Base-by-base conservation (phyloP, 2,888 invertebrate genomes). In the Stratiomys singularior region DNA sequence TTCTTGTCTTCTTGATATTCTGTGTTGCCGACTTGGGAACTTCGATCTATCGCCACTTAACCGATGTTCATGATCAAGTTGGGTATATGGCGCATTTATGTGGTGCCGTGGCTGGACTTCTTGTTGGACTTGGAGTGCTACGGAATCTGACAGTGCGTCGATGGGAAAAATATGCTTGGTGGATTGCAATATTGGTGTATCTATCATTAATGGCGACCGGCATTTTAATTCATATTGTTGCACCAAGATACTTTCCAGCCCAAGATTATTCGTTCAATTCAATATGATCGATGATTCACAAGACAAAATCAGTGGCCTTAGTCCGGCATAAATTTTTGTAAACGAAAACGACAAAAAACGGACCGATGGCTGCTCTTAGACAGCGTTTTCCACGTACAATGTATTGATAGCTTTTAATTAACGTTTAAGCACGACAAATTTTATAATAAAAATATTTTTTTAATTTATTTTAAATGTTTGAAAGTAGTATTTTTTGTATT, bases 1-100 rank as follows among this genome's bases (percentile, higher is more conserved):
- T 98, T 27, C 85, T 94, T 7, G 91, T 97, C 23, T 95, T 99
- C 84, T 82, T 96, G 0, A 86, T 96, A 7, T 90, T 98, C 81
- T 94, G 94, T 3, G 90, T 89, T 0, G 92, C 93, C 56, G 99
- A 99, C 87, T 89, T 97, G 69, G 95, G 96, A 25, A 93, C 96
- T 13, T 97, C 98, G 0, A 90, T 99, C 44, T 98, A 97, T 88
- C 93, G 95, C 18, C 96, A 97, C 86, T 89, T 92, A 79, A 88
- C 91, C 21, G 90, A 92, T 71, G 88, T 90, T 1, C 88, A 91
- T 64, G 93, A 93, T 84, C 92, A 96, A 87, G 93, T 97, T 76
- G 97, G 98, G 13, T 98, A 98, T 85, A 94, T 96, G 0, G 98
- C 98, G 7, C 99, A 99, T 88, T 88, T 98, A 64, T 96, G 94